phyloP scores from a whole-genome alignment of 2,113 vertebrate species.

The Penelope pileata region DNA sequence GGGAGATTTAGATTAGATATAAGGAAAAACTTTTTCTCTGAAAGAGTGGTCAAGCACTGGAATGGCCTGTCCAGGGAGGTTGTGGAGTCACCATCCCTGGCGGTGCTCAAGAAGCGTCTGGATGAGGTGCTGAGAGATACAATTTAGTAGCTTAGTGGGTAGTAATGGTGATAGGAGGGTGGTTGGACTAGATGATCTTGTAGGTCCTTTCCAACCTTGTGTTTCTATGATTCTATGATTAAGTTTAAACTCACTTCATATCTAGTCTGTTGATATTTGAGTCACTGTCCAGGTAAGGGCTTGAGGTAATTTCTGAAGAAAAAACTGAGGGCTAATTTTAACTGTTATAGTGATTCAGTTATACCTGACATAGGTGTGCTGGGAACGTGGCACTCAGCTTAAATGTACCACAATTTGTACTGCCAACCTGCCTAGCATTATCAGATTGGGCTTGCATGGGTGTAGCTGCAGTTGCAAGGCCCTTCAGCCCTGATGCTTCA shows the following conservation, averaged over 20 bases:
- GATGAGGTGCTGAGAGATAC: too few relatives aligned
- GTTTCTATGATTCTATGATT: too few relatives aligned
- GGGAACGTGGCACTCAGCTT: background rate
- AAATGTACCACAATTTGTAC: accelerated
- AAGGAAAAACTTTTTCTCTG: too few relatives aligned
- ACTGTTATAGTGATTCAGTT: background rate
- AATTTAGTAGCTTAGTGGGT: too few relatives aligned
- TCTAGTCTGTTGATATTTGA: background rate
- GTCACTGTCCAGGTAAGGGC: background rate
- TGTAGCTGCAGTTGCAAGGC: background rate
- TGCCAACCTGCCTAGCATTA: background rate
- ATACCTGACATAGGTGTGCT: background rate
- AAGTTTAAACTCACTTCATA: background rate
- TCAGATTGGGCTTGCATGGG: background rate
- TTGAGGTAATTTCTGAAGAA: background rate
- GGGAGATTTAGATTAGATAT: too few relatives aligned
- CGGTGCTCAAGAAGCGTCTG: too few relatives aligned
- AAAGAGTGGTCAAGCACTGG: too few relatives aligned
- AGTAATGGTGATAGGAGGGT: too few relatives aligned
- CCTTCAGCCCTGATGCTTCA: background rate
- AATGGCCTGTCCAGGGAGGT: too few relatives aligned
- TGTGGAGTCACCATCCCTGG: too few relatives aligned
- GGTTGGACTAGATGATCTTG: too few relatives aligned
- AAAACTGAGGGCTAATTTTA: background rate
- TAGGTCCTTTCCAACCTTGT: too few relatives aligned